phyloP scores from a whole-genome alignment of 2,797 vertebrate species.

The Oophaga sylvatica region DNA sequence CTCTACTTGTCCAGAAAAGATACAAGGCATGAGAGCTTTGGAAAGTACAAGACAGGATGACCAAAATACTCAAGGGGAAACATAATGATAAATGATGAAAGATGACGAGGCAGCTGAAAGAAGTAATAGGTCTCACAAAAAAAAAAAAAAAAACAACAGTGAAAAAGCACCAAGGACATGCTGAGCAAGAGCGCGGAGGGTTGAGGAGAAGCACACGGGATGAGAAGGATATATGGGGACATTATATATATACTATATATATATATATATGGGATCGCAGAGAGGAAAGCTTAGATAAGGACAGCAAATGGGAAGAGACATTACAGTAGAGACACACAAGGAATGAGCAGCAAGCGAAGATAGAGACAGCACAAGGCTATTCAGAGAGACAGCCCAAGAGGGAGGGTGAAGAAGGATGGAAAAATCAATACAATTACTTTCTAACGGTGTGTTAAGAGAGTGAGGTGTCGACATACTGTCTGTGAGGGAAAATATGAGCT shows the following conservation, averaged over 20 bases:
- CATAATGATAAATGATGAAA: background rate
- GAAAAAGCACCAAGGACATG: background rate
- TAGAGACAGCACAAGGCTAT: constrained; percentile 42
- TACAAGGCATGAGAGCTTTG: background rate
- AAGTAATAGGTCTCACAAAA: background rate
- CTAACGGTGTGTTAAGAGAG: constrained; percentile 73
- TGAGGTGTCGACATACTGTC: constrained; percentile 73
- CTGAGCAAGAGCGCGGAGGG: background rate
- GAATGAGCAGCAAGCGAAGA: background rate
- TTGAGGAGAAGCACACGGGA: background rate
- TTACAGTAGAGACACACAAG: background rate
- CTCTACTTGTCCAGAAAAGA: background rate
- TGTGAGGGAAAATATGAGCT: constrained; percentile 73
- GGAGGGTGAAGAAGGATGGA: constrained; percentile 73
- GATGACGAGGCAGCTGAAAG: background rate
- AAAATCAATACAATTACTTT: constrained; percentile 78
- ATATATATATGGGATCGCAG: background rate
- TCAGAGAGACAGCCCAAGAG: constrained; percentile 52
- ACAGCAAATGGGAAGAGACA: constrained; percentile 49
- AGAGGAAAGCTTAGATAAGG: background rate
- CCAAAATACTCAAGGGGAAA: background rate
- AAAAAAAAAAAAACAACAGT: background rate
- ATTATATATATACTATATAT: background rate
- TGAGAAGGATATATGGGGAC: background rate
- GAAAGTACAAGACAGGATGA: background rate